phyloP scores from a whole-genome alignment of 2,888 invertebrate species.

The Cenopis cana region DNA sequence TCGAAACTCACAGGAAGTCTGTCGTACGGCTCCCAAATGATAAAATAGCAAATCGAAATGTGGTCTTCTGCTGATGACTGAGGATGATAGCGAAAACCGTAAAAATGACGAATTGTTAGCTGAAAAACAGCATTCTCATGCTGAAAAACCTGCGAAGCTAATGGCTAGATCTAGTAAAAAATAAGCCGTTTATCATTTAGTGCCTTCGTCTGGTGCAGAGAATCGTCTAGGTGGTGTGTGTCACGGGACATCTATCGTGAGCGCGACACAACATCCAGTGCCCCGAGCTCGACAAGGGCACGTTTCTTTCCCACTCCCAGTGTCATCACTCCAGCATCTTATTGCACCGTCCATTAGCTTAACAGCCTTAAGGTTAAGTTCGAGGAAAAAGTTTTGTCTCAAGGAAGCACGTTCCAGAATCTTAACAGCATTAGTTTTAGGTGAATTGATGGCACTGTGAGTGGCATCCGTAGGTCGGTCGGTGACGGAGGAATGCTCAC shows the following conservation, averaged over 20 bases:
- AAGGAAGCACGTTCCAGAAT: not conserved
- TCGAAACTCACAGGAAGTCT: conserved; percentile 65
- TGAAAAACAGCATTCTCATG: conserved; percentile 68
- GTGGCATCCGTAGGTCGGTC: conserved; percentile 3
- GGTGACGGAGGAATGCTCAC: conserved; percentile 78
- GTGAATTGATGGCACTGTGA: conserved; percentile 20
- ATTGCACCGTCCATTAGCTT: not conserved
- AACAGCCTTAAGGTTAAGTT: not conserved
- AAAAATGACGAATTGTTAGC: conserved; percentile 53
- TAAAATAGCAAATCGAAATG: conserved; percentile 73
- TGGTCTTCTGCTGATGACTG: conserved; percentile 60
- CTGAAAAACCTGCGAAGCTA: conserved; percentile 74
- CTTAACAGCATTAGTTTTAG: not conserved
- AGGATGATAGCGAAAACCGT: conserved; percentile 57
- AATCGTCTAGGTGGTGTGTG: conserved; percentile 69
- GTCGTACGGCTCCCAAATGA: conserved; percentile 81
- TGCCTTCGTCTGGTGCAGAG: conserved; percentile 77
- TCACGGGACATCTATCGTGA: conserved; percentile 57
- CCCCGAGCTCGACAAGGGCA: conserved; percentile 13
- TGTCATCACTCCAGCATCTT: conserved; percentile 15
- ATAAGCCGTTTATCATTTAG: conserved; percentile 83
- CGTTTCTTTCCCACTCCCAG: not conserved
- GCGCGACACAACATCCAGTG: conserved; percentile 47
- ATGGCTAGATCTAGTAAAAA: conserved; percentile 58
- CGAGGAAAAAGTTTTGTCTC: not conserved